Percentiles rank a stretch among this genome's conserved stretches.
These are phyloP conservation scores for Argyra leucocephala DNA, from an alignment of 2,888 invertebrate genomes.

Conservation along the genomic window DNA sequence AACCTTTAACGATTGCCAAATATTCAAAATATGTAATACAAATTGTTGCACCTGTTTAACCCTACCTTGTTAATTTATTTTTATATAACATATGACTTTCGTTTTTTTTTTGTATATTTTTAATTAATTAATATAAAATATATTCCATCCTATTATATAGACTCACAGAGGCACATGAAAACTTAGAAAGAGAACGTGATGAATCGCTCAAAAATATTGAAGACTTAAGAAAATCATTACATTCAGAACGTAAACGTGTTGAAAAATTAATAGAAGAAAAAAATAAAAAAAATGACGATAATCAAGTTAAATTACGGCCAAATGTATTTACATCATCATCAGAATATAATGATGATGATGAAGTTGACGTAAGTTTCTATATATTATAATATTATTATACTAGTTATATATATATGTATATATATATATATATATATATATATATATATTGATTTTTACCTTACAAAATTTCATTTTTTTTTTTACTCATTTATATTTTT, in stretches of 20 bases:
- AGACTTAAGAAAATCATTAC: constrained; percentile 56
- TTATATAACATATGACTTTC: too few species aligned
- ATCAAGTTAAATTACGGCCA: constrained; percentile 18
- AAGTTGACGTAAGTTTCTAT: constrained; percentile 13
- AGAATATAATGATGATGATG: constrained; percentile 15
- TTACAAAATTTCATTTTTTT: too few species aligned
- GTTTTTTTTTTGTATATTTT: constrained; percentile 7
- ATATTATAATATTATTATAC: too few species aligned
- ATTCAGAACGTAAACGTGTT: constrained; percentile 51
- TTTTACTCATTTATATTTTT: neutral
- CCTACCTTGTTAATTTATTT: neutral
- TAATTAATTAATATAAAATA: neutral
- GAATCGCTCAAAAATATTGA: constrained; percentile 73
- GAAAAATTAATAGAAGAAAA: constrained; percentile 43
- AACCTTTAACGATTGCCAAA: too few species aligned
- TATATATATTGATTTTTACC: too few species aligned
- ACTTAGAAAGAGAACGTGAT: constrained; percentile 71
- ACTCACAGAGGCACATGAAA: constrained; percentile 65
- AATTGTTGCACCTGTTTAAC: neutral
- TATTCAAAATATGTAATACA: too few species aligned
- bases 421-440: too few species aligned
- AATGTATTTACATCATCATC: constrained; percentile 17
- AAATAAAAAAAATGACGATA: constrained; percentile 23
- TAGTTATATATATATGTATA: too few species aligned
- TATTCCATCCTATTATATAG: constrained; percentile 38